These are phyloP conservation scores for Brachymystax lenok DNA, from an alignment of 2,797 vertebrate genomes.

Conservation along the genomic window DNA sequence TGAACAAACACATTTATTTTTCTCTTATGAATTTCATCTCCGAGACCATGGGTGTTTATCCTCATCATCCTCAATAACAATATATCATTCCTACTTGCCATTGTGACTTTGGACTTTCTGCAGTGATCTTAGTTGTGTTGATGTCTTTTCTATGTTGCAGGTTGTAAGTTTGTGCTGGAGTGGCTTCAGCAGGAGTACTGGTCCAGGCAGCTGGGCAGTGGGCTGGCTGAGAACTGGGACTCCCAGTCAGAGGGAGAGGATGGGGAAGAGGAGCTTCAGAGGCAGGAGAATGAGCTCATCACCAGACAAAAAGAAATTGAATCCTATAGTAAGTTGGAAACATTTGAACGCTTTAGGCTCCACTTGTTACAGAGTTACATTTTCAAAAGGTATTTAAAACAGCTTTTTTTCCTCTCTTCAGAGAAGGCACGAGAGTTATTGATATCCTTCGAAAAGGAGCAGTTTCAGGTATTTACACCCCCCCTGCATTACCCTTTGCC, in stretches of 20 bases:
- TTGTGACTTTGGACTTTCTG: neutral
- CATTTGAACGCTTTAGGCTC: neutral
- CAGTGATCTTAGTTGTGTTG: neutral
- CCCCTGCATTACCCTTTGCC: neutral
- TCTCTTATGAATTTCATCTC: neutral
- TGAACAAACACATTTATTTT: neutral
- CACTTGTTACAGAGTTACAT: neutral
- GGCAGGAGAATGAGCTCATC: conserved; percentile 57
- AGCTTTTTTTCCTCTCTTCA: conserved; percentile 38
- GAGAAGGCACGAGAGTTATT: conserved; percentile 83
- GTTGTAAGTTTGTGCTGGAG: conserved; percentile 83
- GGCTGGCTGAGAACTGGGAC: conserved; percentile 78
- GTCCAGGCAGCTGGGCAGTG: conserved; percentile 87
- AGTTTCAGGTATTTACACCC: conserved; percentile 77
- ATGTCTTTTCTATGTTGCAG: conserved; percentile 11
- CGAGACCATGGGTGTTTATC: neutral
- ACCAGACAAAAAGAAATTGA: conserved; percentile 77
- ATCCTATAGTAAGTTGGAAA: conserved; percentile 73
- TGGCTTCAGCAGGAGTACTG: conserved; percentile 94
- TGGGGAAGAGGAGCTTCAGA: conserved; percentile 73
- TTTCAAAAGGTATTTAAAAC: neutral
- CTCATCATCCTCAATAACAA: neutral
- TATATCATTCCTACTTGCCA: neutral
- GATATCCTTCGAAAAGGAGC: conserved; percentile 85
- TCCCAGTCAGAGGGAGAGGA: conserved; percentile 73